Conservation (phyloP, 2,797 vertebrate genomes). For the Eleutherodactylus coqui region DNA sequence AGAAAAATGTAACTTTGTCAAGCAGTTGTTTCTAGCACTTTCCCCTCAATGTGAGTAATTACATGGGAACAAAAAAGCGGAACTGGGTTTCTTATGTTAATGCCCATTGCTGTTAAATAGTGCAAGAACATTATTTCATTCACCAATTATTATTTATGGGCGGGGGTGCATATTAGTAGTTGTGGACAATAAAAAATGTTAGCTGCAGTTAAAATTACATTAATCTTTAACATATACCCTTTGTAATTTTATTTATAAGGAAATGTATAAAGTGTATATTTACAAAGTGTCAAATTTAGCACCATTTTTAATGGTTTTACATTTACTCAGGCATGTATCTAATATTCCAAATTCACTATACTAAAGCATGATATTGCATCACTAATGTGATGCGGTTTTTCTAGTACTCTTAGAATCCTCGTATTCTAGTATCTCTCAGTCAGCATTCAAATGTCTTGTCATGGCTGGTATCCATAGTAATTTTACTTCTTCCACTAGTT, state of each 20-base stretch:
- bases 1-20: slow-evolving; percentile 55
- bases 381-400: not conserved
- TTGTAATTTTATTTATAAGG: not conserved
- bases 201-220: not conserved
- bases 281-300: too few relatives aligned
- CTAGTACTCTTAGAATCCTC: not conserved
- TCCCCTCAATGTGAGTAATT: slow-evolving; percentile 48
- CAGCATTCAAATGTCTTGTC: not conserved
- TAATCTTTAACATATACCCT: not conserved
- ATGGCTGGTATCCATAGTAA: not conserved
- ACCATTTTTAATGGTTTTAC: not conserved
- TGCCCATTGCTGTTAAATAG: slow-evolving; percentile 23
- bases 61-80: slow-evolving; percentile 21
- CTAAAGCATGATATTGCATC: not conserved
- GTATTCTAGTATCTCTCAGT: not conserved
- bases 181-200: not conserved
- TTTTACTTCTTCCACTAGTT: not conserved
- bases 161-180: not conserved
- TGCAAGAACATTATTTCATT: slow-evolving; percentile 1
- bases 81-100: slow-evolving; percentile 16
- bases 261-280: too few relatives aligned
- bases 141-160: not conserved
- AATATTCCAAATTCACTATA: not conserved
- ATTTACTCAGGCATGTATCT: not conserved
- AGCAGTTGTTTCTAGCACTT: slow-evolving; percentile 35